Evolutionary conservation across 2,113 vertebrate genomes (phyloP).

Genomic region (Onychostruthus taczanowskii): DNA sequence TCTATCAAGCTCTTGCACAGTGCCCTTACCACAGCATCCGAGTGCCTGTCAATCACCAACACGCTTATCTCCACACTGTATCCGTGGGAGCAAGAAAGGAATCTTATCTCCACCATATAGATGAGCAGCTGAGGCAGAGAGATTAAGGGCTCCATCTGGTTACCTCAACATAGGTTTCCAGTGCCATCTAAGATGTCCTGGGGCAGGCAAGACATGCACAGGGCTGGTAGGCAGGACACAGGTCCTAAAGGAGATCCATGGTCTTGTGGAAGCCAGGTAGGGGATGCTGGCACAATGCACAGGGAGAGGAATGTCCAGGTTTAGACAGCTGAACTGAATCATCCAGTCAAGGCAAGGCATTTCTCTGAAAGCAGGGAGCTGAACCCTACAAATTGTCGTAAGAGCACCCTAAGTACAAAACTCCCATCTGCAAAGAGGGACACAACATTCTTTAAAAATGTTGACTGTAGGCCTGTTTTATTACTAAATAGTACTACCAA

Average conservation of each 20-base stretch:
- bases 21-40: not conserved
- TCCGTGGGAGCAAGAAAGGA: not conserved
- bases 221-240: not conserved
- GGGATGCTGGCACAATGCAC: not conserved
- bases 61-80: not conserved
- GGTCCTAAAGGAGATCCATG: not conserved
- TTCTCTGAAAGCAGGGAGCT: not conserved
- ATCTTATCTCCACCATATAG: constrained; percentile 10
- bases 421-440: not conserved
- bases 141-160: not conserved
- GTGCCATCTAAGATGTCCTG: not conserved
- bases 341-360: not conserved
- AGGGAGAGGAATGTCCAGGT: not conserved
- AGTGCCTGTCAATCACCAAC: constrained; percentile 18
- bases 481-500: not conserved
- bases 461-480: not conserved
- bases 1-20: not conserved
- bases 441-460: not conserved
- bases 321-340: not conserved
- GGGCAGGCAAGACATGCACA: not conserved
- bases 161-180: not conserved
- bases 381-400: not conserved
- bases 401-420: not conserved
- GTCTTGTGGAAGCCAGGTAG: not conserved
- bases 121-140: not conserved